These are phyloP conservation scores for Himalopsyche tibetana DNA, from an alignment of 2,888 invertebrate species.

Conservation along the genomic window DNA sequence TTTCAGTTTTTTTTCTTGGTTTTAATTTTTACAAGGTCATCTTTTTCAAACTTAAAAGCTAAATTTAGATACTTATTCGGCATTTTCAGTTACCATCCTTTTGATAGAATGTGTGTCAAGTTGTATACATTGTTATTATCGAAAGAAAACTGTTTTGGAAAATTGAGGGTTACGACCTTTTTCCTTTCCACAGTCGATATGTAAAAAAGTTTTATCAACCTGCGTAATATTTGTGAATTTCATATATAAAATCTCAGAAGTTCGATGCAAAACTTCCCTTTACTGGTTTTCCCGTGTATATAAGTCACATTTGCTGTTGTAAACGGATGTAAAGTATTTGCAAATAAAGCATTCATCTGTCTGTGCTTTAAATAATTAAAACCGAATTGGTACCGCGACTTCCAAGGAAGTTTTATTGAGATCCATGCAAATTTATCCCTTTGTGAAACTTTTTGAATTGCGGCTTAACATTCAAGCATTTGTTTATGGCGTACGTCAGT, in stretches of 20 bases:
- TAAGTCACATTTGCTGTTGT: background rate
- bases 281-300: conserved; percentile 3
- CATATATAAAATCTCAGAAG: background rate
- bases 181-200: no score
- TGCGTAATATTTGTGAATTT: background rate
- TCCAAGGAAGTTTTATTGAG: background rate
- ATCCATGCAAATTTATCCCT: background rate
- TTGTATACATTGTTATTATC: no score
- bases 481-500: background rate
- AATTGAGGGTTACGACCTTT: no score
- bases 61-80: no score
- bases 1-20: no score
- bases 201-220: conserved; percentile 23
- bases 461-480: background rate
- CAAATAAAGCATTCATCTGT: background rate
- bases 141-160: no score
- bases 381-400: background rate
- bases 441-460: background rate
- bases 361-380: conserved; percentile 9
- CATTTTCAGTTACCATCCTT: no score
- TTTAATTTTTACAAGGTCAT: no score
- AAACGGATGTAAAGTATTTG: background rate
- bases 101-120: no score
- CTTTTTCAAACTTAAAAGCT: no score
- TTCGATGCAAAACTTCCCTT: background rate